Evolutionary conservation across 1,140 invertebrate species (phyloP), one percentile per base, ranked within the genome.

Genomic region (Nebria ingens): DNA sequence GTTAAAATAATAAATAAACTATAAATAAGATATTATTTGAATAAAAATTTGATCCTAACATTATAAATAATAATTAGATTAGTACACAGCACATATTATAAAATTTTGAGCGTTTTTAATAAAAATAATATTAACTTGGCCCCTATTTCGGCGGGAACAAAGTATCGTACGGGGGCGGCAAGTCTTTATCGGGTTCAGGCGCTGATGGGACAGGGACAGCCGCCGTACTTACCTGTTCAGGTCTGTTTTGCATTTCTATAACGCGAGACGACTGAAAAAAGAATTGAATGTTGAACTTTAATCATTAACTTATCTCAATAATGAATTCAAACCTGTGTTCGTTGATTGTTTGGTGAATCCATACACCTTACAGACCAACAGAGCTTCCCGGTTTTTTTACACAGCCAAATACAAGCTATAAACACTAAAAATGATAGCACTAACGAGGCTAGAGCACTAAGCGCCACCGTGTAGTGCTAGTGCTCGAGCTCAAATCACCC

Each of bases 91-190:
- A n/a, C n/a, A n/a, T n/a, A n/a, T n/a, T n/a, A n/a, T n/a, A n/a
- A n/a, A n/a, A n/a, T n/a, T n/a, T n/a, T n/a, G n/a, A n/a, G n/a
- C n/a, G n/a, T 34, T 34, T 34, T 34, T 9, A 9, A 34, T 34
- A 34, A 34, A 34, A 9, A n/a, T 34, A 9, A 34, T 34, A n/a
- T n/a, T n/a, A n/a, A n/a, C n/a, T n/a, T n/a, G n/a, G n/a, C n/a
- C n/a, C 42, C 19, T n/a, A 29, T 13, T 13, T 29, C 13, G 4
- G 25, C 55, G 60, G 58, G 54, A 62, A 62, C 21, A 62, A 52
- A 40, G 52, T 59, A 9, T 62, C 60, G 52, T 62, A 62, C 2
- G 58, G 54, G 15, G 60, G 60, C n/a, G 60, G 60, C 50, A 62
- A 56, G 51, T 62, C 60, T 56, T 62, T 62, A 52, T 59, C 56